phyloP scores from a whole-genome alignment of 2,888 invertebrate species.

The Hirtodrosophila cameraria region DNA sequence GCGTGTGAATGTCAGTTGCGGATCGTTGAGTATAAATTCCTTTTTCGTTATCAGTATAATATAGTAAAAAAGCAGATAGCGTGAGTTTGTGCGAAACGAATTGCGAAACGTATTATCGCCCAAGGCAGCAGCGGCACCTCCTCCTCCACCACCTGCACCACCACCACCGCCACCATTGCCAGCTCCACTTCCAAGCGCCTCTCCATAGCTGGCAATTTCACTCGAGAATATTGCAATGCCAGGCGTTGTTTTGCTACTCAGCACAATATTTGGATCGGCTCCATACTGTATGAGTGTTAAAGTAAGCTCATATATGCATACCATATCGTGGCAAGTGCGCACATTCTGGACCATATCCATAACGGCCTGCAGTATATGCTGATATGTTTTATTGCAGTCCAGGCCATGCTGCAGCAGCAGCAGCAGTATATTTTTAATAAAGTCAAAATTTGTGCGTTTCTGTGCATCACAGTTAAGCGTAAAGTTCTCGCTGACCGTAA shows the following conservation, averaged over 20 bases:
- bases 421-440: constrained; percentile 88
- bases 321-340: constrained; percentile 87
- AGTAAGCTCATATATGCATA: constrained; percentile 89
- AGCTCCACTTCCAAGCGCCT: constrained; percentile 67
- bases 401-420: constrained; percentile 88
- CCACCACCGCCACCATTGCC: constrained; percentile 32
- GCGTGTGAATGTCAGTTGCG: constrained; percentile 87
- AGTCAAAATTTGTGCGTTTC: constrained; percentile 88
- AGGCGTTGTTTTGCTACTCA: constrained; percentile 84
- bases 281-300: constrained; percentile 90
- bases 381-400: constrained; percentile 88
- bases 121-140: constrained; percentile 47
- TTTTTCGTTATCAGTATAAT: constrained; percentile 89
- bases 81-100: constrained; percentile 84
- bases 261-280: constrained; percentile 89
- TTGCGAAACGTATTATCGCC: constrained; percentile 82
- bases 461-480: constrained; percentile 88
- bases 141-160: constrained; percentile 28
- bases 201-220: constrained; percentile 83
- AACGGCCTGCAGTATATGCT: constrained; percentile 89
- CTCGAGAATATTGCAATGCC: constrained; percentile 83
- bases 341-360: constrained; percentile 89
- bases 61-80: constrained; percentile 88
- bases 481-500: constrained; percentile 89
- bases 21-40: constrained; percentile 87